Conservation (phyloP, 2,888 invertebrate genomes). For the Apodemia hepburni region DNA sequence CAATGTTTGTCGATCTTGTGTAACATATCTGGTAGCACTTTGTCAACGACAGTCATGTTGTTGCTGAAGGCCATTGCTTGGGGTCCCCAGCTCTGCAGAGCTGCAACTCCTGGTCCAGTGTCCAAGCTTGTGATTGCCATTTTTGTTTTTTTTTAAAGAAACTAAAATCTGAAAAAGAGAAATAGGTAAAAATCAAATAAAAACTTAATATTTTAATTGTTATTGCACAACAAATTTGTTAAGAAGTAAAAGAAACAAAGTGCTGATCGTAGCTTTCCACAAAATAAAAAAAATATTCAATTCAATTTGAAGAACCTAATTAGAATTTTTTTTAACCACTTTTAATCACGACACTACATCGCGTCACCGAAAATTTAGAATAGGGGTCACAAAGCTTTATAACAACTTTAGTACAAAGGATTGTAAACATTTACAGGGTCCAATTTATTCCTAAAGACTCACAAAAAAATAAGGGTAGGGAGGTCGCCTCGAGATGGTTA, state of each 20-base stretch:
- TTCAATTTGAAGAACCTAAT: too few species aligned
- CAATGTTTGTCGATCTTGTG: constrained; percentile 89
- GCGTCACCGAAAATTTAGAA: too few species aligned
- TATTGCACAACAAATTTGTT: too few species aligned
- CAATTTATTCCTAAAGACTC: constrained; percentile 36
- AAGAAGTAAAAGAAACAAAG: too few species aligned
- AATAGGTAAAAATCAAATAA: neutral
- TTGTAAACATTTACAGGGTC: neutral
- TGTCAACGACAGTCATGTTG: constrained; percentile 92
- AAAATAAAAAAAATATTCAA: too few species aligned
- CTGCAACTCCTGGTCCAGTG: constrained; percentile 67
- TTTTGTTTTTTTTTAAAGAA: constrained; percentile 14
- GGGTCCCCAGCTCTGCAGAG: constrained; percentile 37
- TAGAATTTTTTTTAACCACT: too few species aligned
- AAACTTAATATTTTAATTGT: neutral
- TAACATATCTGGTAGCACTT: constrained; percentile 87
- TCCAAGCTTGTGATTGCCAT: constrained; percentile 67
- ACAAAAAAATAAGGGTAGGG: constrained; percentile 44
- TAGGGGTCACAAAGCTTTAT: too few species aligned
- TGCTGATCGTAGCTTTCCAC: too few species aligned
- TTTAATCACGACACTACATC: too few species aligned
- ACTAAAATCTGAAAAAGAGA: constrained; percentile 25
- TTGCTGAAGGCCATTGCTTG: constrained; percentile 72
- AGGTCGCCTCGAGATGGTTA: constrained; percentile 64
- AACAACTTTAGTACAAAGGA: neutral